Conservation (phyloP, 2,888 invertebrate genomes). For the Ferrisia virgata region DNA sequence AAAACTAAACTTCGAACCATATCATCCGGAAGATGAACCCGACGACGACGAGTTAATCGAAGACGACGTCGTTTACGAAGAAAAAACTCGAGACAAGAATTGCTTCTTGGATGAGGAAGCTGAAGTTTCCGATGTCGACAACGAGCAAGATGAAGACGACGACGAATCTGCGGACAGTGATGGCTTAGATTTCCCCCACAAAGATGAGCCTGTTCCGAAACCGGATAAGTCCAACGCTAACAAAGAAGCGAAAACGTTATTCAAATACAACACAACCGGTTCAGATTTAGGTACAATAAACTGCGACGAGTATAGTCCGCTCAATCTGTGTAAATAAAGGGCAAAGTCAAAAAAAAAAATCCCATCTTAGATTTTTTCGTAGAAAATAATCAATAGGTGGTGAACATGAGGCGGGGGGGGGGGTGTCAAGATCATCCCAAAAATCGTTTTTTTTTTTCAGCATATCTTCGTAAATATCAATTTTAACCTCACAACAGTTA, state of each 20-base stretch:
- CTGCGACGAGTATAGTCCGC: background rate
- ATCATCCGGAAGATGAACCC: slow-evolving; percentile 39
- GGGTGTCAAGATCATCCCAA: no score
- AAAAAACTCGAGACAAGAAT: slow-evolving; percentile 14
- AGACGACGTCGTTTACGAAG: slow-evolving; percentile 32
- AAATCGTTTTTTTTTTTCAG: no score
- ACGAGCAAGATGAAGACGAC: slow-evolving; percentile 29
- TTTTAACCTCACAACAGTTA: no score
- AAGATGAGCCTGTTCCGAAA: background rate
- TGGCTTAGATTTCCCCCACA: background rate
- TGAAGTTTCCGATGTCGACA: slow-evolving; percentile 39
- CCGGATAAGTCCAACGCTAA: background rate
- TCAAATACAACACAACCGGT: slow-evolving; percentile 27
- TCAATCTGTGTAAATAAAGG: no score
- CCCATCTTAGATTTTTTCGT: no score
- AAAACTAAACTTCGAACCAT: slow-evolving; percentile 35
- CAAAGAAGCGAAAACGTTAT: background rate
- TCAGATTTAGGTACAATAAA: slow-evolving; percentile 1
- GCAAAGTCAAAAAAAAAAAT: no score
- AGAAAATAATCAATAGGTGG: no score
- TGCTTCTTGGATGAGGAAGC: slow-evolving; percentile 44
- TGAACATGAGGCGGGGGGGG: no score
- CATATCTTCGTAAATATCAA: no score
- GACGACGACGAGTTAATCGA: slow-evolving; percentile 41
- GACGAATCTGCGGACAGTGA: background rate